A percentile compares a stretch with the other conserved stretches of the same genome.
Evolutionary conservation across 1,140 invertebrate genomes (phyloP).

Genomic region (Argopecten irradians): DNA sequence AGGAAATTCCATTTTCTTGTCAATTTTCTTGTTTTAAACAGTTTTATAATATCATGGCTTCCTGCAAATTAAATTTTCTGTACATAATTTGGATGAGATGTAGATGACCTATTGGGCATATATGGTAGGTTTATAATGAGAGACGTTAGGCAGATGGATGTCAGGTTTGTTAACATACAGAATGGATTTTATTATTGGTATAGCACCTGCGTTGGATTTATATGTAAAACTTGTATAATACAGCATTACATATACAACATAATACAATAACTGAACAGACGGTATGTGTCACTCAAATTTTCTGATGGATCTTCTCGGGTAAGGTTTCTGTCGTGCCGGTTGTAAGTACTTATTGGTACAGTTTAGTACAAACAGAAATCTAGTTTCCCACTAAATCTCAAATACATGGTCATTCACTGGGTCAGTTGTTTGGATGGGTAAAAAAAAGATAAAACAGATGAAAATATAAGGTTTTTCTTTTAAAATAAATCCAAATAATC

Average conservation of each 20-base stretch:
- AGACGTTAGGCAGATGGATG: neutral
- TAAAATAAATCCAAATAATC: neutral
- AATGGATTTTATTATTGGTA: slow-evolving; percentile 19
- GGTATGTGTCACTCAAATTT: neutral
- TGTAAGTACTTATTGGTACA: neutral
- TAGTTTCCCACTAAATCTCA: neutral
- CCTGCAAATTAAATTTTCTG: slow-evolving; percentile 22
- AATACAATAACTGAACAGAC: neutral
- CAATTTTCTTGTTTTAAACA: slow-evolving; percentile 19
- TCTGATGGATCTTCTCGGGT: neutral
- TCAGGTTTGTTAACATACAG: neutral
- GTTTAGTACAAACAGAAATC: neutral
- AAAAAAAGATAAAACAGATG: neutral
- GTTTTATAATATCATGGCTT: slow-evolving; percentile 15
- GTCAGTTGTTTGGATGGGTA: neutral
- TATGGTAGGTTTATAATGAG: slow-evolving; percentile 16
- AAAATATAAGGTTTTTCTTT: neutral
- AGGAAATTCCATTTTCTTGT: slow-evolving; percentile 22
- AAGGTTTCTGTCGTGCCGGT: no score
- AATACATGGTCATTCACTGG: neutral
- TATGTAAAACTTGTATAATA: neutral
- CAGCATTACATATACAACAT: neutral
- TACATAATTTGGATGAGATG: slow-evolving; percentile 16
- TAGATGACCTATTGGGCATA: slow-evolving; percentile 3
- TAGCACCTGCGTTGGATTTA: neutral